These are phyloP conservation scores for Harpegnathos saltator DNA, from an alignment of 1,140 invertebrate genomes.

Conservation along the genomic window DNA sequence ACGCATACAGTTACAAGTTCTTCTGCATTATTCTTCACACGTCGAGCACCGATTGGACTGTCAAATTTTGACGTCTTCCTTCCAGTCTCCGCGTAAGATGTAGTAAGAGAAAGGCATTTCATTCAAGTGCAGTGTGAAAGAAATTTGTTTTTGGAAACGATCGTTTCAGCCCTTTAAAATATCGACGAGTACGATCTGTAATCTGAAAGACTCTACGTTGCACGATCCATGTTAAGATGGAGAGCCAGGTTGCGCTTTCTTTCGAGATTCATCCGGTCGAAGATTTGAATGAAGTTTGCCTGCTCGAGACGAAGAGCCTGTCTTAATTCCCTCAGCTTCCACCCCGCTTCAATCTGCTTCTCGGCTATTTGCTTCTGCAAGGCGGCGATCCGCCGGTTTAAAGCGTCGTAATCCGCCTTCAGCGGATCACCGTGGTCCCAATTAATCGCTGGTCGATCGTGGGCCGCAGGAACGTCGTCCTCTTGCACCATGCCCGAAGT, in stretches of 20 bases:
- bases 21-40: no score
- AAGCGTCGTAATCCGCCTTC: constrained; percentile 66
- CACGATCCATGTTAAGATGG: constrained; percentile 66
- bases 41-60: no score
- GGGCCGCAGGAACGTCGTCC: constrained; percentile 49
- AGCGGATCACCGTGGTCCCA: constrained; percentile 39
- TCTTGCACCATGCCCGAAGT: constrained; percentile 75
- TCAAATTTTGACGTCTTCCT: no score
- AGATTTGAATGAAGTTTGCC: constrained; percentile 72
- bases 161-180: not conserved
- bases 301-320: constrained; percentile 73
- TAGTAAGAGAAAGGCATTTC: no score
- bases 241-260: constrained; percentile 75
- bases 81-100: no score
- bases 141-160: no score
- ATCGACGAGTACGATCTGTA: not conserved
- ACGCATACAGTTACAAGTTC: no score
- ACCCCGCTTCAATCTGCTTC: constrained; percentile 75
- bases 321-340: constrained; percentile 75
- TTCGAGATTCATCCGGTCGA: constrained; percentile 75
- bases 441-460: not conserved
- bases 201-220: not conserved
- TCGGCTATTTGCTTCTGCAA: constrained; percentile 79
- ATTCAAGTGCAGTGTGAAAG: no score
- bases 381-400: constrained; percentile 78